Evolutionary conservation across 2,113 vertebrate species (phyloP).

Genomic region (Pteruthius melanotis): DNA sequence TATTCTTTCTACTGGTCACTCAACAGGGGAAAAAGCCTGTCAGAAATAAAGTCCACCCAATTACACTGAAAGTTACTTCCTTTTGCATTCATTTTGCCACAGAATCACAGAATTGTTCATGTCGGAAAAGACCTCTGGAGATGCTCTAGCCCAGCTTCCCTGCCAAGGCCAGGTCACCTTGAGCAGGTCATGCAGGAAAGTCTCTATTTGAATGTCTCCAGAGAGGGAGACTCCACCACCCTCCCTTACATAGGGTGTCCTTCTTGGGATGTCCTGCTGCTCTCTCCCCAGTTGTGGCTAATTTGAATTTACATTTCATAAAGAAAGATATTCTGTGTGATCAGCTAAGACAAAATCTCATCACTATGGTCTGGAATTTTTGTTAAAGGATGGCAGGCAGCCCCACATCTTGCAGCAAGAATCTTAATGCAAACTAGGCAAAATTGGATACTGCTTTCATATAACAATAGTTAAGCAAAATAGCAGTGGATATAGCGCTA

Average conservation of each 20-base stretch:
- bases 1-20: not conserved
- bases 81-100: not conserved
- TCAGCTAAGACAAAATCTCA: not conserved
- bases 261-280: not conserved
- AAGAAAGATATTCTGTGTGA: not conserved
- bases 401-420: not conserved
- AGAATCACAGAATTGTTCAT: not conserved
- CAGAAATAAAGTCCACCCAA: not conserved
- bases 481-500: not conserved
- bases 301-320: not conserved
- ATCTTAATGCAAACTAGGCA: not conserved
- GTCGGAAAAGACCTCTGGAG: not conserved
- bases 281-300: not conserved
- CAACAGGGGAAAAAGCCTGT: not conserved
- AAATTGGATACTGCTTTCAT: not conserved
- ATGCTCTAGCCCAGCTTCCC: not conserved
- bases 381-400: not conserved
- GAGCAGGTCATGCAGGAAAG: not conserved
- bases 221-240: not conserved
- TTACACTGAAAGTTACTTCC: fast-evolving
- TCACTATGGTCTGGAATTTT: not conserved
- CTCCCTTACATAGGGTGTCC: not conserved
- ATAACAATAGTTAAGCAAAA: not conserved
- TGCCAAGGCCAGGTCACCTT: not conserved
- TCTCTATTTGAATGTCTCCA: not conserved